Percentiles rank a stretch among this genome's conserved stretches.
Conservation (phyloP, 2,888 invertebrate genomes). For the Beris chalybata region DNA sequence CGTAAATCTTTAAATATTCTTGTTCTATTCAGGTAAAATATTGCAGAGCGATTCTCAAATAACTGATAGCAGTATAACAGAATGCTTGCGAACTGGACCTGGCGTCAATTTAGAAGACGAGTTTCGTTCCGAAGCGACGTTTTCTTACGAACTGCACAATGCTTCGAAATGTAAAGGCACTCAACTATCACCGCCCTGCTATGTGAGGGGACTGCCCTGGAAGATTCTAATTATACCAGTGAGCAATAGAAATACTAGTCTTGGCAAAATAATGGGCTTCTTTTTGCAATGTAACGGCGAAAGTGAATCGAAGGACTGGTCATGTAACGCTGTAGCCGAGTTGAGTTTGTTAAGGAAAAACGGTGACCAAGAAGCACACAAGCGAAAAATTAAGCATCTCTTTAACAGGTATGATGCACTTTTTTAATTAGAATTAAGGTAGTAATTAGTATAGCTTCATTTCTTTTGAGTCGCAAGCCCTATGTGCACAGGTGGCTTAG, state of each 20-base stretch:
- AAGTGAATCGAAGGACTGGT: conserved; percentile 95
- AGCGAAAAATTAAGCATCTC: conserved; percentile 90
- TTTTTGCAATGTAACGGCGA: conserved; percentile 94
- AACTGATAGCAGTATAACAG: no score
- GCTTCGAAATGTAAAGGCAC: conserved; percentile 84
- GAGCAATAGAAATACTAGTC: not conserved
- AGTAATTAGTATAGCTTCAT: no score
- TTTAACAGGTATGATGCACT: conserved; percentile 75
- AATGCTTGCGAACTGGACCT: no score
- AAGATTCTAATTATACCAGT: conserved; percentile 94
- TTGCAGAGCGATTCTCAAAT: no score
- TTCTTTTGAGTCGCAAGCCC: not conserved
- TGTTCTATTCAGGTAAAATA: no score
- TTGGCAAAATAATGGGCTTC: conserved; percentile 70
- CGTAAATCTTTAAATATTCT: no score
- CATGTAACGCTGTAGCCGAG: conserved; percentile 92
- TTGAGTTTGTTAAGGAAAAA: conserved; percentile 82
- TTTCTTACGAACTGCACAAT: conserved; percentile 79
- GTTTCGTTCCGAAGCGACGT: conserved; percentile 88
- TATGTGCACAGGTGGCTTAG: not conserved
- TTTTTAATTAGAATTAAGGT: not conserved
- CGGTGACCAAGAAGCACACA: conserved; percentile 77
- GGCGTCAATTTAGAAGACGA: not conserved
- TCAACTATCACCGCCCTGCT: conserved; percentile 82
- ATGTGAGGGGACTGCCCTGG: conserved; percentile 94